Conservation (phyloP, 1,140 invertebrate genomes). For the Planococcus citri region DNA sequence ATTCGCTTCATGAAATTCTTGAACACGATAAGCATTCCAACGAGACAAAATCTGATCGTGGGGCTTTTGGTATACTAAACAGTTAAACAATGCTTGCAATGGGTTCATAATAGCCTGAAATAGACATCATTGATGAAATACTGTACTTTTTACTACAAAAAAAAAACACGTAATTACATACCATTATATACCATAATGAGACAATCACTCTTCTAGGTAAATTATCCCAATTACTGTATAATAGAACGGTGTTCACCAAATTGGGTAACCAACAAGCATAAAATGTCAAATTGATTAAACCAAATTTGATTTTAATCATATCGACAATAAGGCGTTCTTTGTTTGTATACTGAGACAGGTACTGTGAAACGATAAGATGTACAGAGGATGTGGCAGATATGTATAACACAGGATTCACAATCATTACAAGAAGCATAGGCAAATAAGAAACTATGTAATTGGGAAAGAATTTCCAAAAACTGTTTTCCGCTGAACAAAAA, state of each 20-base stretch:
- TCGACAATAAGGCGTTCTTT: slow-evolving; percentile 57
- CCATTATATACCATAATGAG: slow-evolving; percentile 66
- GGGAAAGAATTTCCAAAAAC: slow-evolving; percentile 53
- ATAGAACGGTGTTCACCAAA: slow-evolving; percentile 55
- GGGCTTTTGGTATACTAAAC: slow-evolving; percentile 46
- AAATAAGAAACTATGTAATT: slow-evolving; percentile 65
- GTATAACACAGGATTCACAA: slow-evolving; percentile 60
- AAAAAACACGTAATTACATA: slow-evolving; percentile 33
- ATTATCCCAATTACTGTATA: slow-evolving; percentile 63
- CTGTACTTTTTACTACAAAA: too few species aligned
- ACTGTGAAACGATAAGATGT: slow-evolving; percentile 44
- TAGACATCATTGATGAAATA: too few species aligned
- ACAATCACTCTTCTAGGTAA: slow-evolving; percentile 54
- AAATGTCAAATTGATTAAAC: slow-evolving; percentile 59
- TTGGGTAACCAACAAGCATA: slow-evolving; percentile 73
- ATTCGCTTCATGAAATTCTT: background rate
- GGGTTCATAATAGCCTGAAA: slow-evolving; percentile 62
- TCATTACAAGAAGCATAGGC: slow-evolving; percentile 57
- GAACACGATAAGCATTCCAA: background rate
- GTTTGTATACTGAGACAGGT: slow-evolving; percentile 43
- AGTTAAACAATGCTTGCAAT: slow-evolving; percentile 66
- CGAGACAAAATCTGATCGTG: background rate
- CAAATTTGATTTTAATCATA: slow-evolving; percentile 38
- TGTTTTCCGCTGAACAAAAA: slow-evolving; percentile 41
- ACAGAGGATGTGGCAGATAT: slow-evolving; percentile 47